Evolutionary conservation across 2,888 invertebrate species (phyloP), one percentile per base, ranked within the genome.

Genomic region (Eretmocerus hayati): DNA sequence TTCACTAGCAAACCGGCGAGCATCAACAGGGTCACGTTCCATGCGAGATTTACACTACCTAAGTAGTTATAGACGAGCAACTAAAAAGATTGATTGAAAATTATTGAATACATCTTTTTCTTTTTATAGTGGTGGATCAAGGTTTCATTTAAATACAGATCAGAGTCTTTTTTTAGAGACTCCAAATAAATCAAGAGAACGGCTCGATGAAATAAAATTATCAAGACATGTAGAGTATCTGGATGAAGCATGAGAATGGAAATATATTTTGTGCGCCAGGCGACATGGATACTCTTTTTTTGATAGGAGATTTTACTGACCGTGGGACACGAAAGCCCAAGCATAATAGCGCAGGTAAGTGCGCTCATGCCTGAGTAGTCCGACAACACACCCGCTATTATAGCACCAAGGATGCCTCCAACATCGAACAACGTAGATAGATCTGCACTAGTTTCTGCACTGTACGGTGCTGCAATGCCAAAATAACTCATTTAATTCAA

Each of bases 341-440:
- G 76, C 87, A 95, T 91, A 1, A 75, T 77, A 11, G 82, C 78
- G 67, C 95, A 96, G 1, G 91, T 90, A n/a, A 84, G 74, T 0
- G 92, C 96, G 53, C 91, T 86, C 77, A 88, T 89, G 26, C 85
- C 85, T 19, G 78, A 82, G 58, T 81, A 78, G 75, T 96, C 96
- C 3, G 90, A 88, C 13, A 94, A 70, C 35, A 85, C 74, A 0
- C 96, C 96, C 2, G 95, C 94, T 31, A 84, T 72, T 44, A 95
- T 85, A 16, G 92, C 95, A 38, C 95, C 96, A 45, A 80, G 66
- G 54, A 92, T 91, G 2, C 95, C 96, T 42, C 96, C 96, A 47
- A 90, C 83, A 72, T 92, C 91, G 71, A 91, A 92, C 18, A 87
- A 74, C 2, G 83, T 85, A 19, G 90, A 89, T 44, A 91, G 63